phyloP scores from a whole-genome alignment of 2,113 vertebrate species.

The Labrus mixtus region DNA sequence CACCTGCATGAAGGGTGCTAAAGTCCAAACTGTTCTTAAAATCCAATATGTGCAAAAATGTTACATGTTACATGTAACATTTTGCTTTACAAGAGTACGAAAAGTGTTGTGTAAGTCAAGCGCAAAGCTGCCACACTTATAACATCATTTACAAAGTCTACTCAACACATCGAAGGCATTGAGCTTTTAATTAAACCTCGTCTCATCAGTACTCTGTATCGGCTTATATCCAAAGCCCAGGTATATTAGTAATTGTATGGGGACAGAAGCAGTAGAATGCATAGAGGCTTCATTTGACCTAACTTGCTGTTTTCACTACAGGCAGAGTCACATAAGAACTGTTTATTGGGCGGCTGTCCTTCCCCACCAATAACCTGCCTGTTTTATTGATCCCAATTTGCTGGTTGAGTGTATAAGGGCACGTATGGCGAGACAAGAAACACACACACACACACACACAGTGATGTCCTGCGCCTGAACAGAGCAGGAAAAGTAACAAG shows the following conservation, averaged over 20 bases:
- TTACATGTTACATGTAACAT: too few species aligned
- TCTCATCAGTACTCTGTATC: background rate
- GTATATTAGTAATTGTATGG: background rate
- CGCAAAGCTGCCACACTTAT: too few species aligned
- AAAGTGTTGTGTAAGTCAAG: too few species aligned
- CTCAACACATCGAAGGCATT: too few species aligned
- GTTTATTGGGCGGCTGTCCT: constrained; percentile 51
- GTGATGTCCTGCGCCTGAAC: constrained; percentile 17
- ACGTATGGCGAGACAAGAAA: constrained; percentile 33
- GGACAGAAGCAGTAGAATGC: background rate
- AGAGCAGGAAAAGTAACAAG: constrained; percentile 17
- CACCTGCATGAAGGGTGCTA: too few species aligned
- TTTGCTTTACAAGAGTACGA: too few species aligned
- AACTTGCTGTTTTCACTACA: constrained; percentile 53
- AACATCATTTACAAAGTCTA: too few species aligned
- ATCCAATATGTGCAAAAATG: too few species aligned
- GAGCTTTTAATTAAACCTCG: background rate
- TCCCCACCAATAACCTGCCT: constrained; percentile 47
- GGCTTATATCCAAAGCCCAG: background rate
- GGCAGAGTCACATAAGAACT: constrained; percentile 48
- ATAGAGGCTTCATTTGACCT: constrained; percentile 38
- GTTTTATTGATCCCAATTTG: constrained; percentile 71
- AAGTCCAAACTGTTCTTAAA: too few species aligned
- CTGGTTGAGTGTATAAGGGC: constrained; percentile 42
- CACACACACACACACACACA: constrained; percentile 32